Base-by-base conservation (phyloP, 2,888 invertebrate genomes). In the Acanthococcus lagerstroemiae region DNA sequence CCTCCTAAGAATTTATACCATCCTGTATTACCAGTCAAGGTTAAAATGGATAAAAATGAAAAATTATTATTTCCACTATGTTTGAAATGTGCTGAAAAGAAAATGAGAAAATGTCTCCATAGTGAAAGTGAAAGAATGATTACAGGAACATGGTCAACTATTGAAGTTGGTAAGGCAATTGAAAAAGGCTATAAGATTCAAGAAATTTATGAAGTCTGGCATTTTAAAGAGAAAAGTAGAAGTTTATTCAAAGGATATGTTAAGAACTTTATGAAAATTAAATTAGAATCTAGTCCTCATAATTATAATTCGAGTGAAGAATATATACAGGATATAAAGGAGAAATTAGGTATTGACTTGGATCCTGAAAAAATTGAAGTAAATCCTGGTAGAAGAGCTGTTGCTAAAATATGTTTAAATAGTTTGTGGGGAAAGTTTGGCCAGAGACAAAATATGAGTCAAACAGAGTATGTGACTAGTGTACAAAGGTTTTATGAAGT, bases 401-500 rank as follows among this genome's bases (percentile, higher is more conserved):
- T 72, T 12, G 69, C 71, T 3, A 71, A 71, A 69, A 67, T 72
- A 54, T 70, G 70, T 52, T 68, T 72, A 27, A 72, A 72, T 66
- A 69, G 66, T 45, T 68, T 72, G 27, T 72, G 71, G 71, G 71
- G 70, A 50, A 72, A 72, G 67, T 72, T 72, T 61, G 70, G 69
- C 54, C 69, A 70, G 55, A 46, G 37, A 65, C 30, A 67, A 54
- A 71, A 71, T 68, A 56, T 67, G 58, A 27, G 46, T n/a, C 37
- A 80, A 67, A 79, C 80, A 76, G 79, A 66, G 22, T 66, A 56
- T 48, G 48, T 66, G 4, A 66, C 46, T 3, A 56, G 56, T 30
- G 56, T 55, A 1, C 7, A 21, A 5, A 25, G 46, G 19, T 56
- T 66, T 46, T 66, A 56, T 22, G 56, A 66, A 21, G 25, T 66